phyloP scores from a whole-genome alignment of 2,888 invertebrate genomes.

The Steinernema scapterisci region DNA sequence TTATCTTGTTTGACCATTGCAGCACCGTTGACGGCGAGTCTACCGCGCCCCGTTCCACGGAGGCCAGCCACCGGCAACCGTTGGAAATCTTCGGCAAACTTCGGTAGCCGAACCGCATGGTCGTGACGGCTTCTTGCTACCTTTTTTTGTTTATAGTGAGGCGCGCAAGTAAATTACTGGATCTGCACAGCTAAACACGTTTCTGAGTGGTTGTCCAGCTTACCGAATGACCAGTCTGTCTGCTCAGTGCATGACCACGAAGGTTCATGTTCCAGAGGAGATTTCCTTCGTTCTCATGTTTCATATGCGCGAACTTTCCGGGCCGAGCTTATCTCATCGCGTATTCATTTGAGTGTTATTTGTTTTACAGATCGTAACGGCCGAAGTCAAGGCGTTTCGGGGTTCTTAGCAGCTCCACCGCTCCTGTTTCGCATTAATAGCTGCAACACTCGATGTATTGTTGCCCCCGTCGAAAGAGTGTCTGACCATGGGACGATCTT shows the following conservation, averaged over 20 bases:
- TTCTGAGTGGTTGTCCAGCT: too few relatives aligned
- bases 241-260: too few relatives aligned
- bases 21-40: conserved; percentile 24
- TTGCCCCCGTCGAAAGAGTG: not conserved
- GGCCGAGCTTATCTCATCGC: not conserved
- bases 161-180: not conserved
- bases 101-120: not conserved
- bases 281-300: too few relatives aligned
- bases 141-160: not conserved
- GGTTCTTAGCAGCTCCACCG: not conserved
- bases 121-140: not conserved
- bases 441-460: conserved; percentile 5
- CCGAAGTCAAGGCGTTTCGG: not conserved
- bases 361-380: conserved; percentile 22
- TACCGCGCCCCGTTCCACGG: not conserved
- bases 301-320: not conserved
- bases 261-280: too few relatives aligned
- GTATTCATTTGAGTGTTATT: conserved; percentile 30
- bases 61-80: not conserved
- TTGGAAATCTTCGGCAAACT: conserved; percentile 1
- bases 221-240: too few relatives aligned
- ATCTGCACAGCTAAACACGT: too few relatives aligned
- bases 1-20: conserved; percentile 31
- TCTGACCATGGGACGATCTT: conserved; percentile 14
- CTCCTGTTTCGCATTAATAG: not conserved